phyloP scores from a whole-genome alignment of 2,797 vertebrate species.

The Pipistrellus kuhlii region DNA sequence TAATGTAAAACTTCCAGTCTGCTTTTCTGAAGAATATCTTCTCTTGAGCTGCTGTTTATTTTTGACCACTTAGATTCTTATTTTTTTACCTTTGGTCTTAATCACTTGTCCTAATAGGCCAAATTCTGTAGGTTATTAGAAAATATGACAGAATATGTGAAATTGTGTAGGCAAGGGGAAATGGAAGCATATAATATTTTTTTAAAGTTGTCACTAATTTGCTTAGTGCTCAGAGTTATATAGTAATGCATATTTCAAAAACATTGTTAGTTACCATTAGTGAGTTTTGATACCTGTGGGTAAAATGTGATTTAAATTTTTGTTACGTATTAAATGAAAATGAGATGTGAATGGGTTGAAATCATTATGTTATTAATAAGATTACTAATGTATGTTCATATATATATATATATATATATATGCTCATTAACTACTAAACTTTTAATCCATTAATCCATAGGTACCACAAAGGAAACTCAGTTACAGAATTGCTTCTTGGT shows the following conservation, averaged over 20 bases:
- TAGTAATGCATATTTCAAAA: constrained; percentile 50
- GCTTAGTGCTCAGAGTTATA: constrained; percentile 16
- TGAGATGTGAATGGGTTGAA: constrained; percentile 44
- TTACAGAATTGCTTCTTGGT: constrained; percentile 15
- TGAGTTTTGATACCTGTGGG: constrained; percentile 12
- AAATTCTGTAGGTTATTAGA: constrained; percentile 47
- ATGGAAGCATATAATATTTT: not conserved
- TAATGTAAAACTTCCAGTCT: constrained; percentile 56
- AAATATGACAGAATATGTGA: constrained; percentile 17
- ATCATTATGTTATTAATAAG: constrained; percentile 19
- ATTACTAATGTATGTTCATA: not conserved
- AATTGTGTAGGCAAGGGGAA: not conserved
- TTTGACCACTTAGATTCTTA: constrained; percentile 55
- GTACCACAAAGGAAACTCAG: constrained; percentile 21
- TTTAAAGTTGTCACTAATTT: constrained; percentile 6
- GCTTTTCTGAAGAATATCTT: constrained; percentile 71
- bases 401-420: constrained; percentile 26
- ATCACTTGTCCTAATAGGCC: constrained; percentile 50
- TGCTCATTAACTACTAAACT: not conserved
- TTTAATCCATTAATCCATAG: not conserved
- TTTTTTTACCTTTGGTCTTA: constrained; percentile 55
- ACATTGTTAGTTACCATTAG: constrained; percentile 3
- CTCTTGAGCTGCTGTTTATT: constrained; percentile 71
- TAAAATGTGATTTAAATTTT: constrained; percentile 31
- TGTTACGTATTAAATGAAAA: constrained; percentile 36